These are phyloP conservation scores for Dinocampus coccinellae DNA, from an alignment of 2,888 invertebrate genomes.

Conservation along the genomic window DNA sequence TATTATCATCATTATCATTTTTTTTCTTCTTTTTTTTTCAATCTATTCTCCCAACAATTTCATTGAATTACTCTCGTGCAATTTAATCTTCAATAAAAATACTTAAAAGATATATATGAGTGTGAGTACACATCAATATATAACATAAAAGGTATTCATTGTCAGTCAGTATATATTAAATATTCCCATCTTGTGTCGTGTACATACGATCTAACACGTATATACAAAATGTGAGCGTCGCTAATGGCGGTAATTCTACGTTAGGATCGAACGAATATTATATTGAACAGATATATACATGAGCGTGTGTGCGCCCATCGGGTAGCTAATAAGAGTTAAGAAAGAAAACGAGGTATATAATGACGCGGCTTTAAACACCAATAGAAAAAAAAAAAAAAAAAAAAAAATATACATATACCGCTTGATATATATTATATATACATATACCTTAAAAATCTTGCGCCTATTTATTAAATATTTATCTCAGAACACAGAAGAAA, in stretches of 20 bases:
- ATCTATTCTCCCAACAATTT: not conserved
- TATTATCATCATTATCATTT: too few relatives aligned
- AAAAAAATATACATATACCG: too few relatives aligned
- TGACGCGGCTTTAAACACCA: conserved; percentile 50
- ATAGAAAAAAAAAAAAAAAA: not conserved
- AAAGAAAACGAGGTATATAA: conserved; percentile 52
- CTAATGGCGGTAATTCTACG: conserved; percentile 54
- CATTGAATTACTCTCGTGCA: not conserved
- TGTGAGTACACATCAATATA: not conserved
- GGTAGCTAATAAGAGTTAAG: conserved; percentile 46
- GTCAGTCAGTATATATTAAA: conserved; percentile 4
- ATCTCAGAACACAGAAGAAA: too few relatives aligned
- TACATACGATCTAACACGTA: conserved; percentile 38
- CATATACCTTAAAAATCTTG: not conserved
- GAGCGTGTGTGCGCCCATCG: conserved; percentile 15
- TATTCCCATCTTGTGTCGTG: conserved; percentile 3
- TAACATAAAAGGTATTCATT: not conserved
- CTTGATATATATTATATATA: not conserved
- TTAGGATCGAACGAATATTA: conserved; percentile 42
- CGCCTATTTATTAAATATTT: not conserved
- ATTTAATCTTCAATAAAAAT: not conserved
- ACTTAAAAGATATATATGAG: not conserved
- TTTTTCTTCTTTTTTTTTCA: too few relatives aligned
- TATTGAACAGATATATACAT: conserved; percentile 30
- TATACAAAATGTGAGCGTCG: conserved; percentile 38